Base-by-base conservation (phyloP, 2,113 vertebrate species). In the Gallinago paraguaiae region DNA sequence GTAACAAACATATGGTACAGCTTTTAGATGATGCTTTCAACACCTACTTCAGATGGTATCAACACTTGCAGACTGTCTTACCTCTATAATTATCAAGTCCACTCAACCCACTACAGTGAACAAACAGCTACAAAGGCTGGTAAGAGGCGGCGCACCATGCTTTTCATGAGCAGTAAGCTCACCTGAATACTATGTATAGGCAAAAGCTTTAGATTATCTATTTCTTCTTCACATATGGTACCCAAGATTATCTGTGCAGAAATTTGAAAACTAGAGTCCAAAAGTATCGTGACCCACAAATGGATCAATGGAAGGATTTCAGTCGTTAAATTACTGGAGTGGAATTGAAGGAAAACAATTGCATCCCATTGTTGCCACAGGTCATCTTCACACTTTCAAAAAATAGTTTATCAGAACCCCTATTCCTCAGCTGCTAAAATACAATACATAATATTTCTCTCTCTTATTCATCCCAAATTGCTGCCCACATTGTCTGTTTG, bases 11-110 rank as follows among this genome's bases (percentile, higher is more conserved):
- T 84, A 96, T 56, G 50, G 86, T 75, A 64, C 0, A 79, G 54
- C 86, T 95, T 94, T 82, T 45, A 92, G 65, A 82, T 50, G 43
- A 92, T 72, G 78, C 88, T 93, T 94, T 93, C 91, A 91, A 79
- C 86, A 80, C 81, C 78, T 71, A 87, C 70, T 89, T 96, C 86
- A 94, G 83, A 93, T 71, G 60, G 63, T 63, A 94, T 37, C 81
- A 88, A 71, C 54, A 78, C 41, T 88, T 88, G 60, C 71, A 81
- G 67, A 86, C 27, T 82, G 60, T 59, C 65, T 71, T 90, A 91
- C 88, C 86, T 86, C 95, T 83, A 51, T 92, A 95, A 95, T 94
- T 91, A 97, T 39, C 69, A 76, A 75, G 76, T 90, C 86, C 72
- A 88, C 64, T 93, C 86, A 90, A 60, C 48, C 53, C 76, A 81